These are phyloP conservation scores for Unio pictorum DNA, from an alignment of 2,888 invertebrate genomes.

Conservation along the genomic window DNA sequence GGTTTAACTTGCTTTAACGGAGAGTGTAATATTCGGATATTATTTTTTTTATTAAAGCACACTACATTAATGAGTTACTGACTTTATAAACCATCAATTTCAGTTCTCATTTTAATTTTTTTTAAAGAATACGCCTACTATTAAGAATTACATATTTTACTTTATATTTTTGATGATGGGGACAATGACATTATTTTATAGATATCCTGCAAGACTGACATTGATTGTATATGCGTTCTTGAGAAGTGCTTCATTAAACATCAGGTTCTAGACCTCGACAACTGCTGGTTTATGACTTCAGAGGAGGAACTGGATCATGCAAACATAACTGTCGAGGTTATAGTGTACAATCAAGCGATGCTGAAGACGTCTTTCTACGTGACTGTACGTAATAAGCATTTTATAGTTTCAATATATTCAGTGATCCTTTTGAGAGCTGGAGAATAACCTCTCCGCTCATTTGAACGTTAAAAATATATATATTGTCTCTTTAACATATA, in stretches of 20 bases:
- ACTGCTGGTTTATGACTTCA: constrained; percentile 25
- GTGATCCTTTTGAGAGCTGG: too few species aligned
- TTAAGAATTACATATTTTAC: not conserved
- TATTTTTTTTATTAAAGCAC: too few species aligned
- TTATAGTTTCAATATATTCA: too few species aligned
- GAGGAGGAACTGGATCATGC: constrained; percentile 10
- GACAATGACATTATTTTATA: constrained; percentile 3
- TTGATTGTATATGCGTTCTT: constrained; percentile 5
- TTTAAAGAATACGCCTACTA: too few species aligned
- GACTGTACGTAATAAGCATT: not conserved
- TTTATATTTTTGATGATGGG: not conserved
- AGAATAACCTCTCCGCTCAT: too few species aligned
- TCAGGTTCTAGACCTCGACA: constrained; percentile 21
- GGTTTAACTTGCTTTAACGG: too few species aligned
- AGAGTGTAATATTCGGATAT: too few species aligned
- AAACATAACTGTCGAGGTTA: constrained; percentile 10
- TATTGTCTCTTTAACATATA: too few species aligned
- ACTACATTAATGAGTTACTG: too few species aligned
- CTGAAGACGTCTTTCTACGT: constrained; percentile 1
- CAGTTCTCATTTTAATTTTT: too few species aligned
- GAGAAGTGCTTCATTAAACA: constrained; percentile 9
- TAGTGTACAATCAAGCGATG: constrained; percentile 23
- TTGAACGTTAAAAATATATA: too few species aligned
- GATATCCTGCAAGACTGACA: constrained; percentile 1
- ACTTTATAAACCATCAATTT: too few species aligned